Evolutionary conservation across 2,797 vertebrate genomes (phyloP), one percentile per base, ranked within the genome.

Genomic region (Fistularia tabacaria): DNA sequence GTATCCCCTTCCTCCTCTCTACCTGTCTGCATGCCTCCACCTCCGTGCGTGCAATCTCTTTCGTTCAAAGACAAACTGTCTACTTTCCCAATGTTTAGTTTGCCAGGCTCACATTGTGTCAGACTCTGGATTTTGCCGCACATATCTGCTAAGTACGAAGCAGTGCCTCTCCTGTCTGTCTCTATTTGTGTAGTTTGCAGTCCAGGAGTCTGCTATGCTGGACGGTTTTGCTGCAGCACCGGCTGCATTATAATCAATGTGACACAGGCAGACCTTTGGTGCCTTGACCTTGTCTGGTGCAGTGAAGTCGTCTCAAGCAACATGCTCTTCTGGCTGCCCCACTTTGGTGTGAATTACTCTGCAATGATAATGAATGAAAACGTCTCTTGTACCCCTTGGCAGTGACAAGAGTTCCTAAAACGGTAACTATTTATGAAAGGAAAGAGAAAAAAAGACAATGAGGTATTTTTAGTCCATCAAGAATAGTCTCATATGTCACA

Each of bases 81-180:
- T 66, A 37, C 49, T 65, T 53, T 69, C 65, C 70, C 54, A 38
- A 11, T 66, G 66, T 68, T 65, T 55, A 44, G 61, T 63, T 77
- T 82, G 66, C 63, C 58, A n/a, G n/a, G n/a, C n/a, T n/a, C n/a
- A n/a, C n/a, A 55, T 47, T 75, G 68, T 77, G 70, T 70, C 69
- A 74, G 67, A 62, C 57, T 48, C 5, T 2, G 25, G 25, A 61
- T 73, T 69, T 76, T 67, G 71, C 68, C 72, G 72, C 75, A 84
- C 75, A 81, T 87, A 81, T 81, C 79, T 69, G 50, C 70, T 62
- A 75, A 79, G 75, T 62, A 76, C 74, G 40, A 58, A 65, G 69
- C 69, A 58, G 59, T 25, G 54, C 72, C 66, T 60, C 62, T 69
- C 54, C 69, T 69, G 61, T 77, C 79, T 55, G 43, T 49, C 41